Base-by-base conservation (phyloP, 2,888 invertebrate genomes). In the Acronicta leporina region DNA sequence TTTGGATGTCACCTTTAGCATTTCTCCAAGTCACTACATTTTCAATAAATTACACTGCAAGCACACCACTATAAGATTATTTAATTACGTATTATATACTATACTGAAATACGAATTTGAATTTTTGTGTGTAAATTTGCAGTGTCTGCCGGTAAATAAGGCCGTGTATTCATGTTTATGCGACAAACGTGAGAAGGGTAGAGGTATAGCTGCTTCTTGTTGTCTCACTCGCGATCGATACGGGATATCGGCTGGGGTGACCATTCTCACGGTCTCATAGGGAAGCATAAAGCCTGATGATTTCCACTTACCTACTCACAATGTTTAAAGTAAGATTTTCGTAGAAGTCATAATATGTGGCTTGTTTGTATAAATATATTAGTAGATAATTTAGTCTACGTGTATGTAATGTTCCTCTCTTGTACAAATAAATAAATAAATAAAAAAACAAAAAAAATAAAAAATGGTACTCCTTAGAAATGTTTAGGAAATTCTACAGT, bases 121-220 rank as follows among this genome's bases (percentile, higher is more conserved):
- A 48, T 58, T 68, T 70, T 68, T 66, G 73, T 79, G 75, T 55
- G 69, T 68, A 69, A 80, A 82, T 75, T 80, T 80, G 71, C 74
- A 64, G 63, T 66, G 78, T 70, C 68, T 65, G 70, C 77, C 72
- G 75, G 86, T 86, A 83, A 85, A 87, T 89, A 89, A 85, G 84
- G 87, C 88, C 84, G 87, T 82, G 80, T 90, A 90, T 90, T 77
- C 87, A 88, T 89, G 88, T 89, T 90, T 87, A 92, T 93, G 93
- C 94, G 92, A 88, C 92, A 92, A 90, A 89, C 79, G 52, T 63
- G 90, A 93, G 80, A 72, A 79, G 88, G 72, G 73, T 69, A 75
- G 86, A 82, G 67, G 72, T 87, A 94, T 90, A 82, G 82, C 68
- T 76, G 67, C 68, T 79, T 91, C 91, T 81, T 85, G 81, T 91